Evolutionary conservation across 2,797 vertebrate genomes (phyloP).

Genomic region (Falco naumanni): DNA sequence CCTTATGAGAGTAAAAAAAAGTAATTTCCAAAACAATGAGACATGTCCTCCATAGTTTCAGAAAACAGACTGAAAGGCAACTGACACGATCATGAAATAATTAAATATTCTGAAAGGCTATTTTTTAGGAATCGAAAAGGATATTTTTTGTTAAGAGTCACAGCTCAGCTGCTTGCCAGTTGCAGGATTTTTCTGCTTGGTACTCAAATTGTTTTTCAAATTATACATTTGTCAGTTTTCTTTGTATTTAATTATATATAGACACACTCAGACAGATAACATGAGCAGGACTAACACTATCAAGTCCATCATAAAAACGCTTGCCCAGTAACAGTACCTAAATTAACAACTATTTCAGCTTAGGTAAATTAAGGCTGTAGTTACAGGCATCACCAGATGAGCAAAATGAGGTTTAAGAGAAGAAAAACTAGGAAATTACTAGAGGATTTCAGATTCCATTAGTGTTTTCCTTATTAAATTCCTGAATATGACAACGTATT

Average conservation of each 20-base stretch:
- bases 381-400: not conserved
- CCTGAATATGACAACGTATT: not conserved
- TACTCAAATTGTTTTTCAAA: not conserved
- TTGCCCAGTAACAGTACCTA: not conserved
- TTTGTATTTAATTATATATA: not conserved
- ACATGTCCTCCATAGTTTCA: not conserved
- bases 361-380: not conserved
- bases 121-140: not conserved
- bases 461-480: not conserved
- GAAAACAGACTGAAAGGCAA: not conserved
- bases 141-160: not conserved
- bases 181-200: accelerated
- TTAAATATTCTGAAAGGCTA: not conserved
- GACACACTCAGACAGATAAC: not conserved
- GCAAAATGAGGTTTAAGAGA: not conserved
- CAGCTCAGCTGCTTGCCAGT: not conserved
- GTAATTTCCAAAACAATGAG: not conserved
- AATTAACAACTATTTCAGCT: not conserved
- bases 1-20: not conserved
- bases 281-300: not conserved
- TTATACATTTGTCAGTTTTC: not conserved
- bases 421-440: not conserved
- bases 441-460: not conserved
- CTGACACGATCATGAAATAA: not conserved
- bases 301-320: not conserved